A percentile compares a stretch with the other conserved stretches of the same genome.
Conservation (phyloP, 2,113 vertebrate species). For the Pollachius pollachius region DNA sequence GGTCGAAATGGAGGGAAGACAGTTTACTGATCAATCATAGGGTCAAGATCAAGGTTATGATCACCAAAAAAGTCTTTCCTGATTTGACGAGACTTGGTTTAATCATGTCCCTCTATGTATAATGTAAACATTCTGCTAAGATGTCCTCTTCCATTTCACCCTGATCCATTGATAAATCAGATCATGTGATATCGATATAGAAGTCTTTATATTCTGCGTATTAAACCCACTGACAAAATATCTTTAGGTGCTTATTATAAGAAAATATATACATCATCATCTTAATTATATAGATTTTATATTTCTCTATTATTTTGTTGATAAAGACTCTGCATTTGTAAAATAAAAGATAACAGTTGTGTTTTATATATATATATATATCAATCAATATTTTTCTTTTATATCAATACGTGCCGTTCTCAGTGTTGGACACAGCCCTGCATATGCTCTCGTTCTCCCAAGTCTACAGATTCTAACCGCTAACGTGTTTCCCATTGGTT, state of each 20-base stretch:
- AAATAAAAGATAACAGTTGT: constrained; percentile 54
- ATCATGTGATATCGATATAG: constrained; percentile 28
- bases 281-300: constrained; percentile 67
- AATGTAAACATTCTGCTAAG: constrained; percentile 47
- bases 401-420: constrained; percentile 18
- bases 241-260: constrained; percentile 68
- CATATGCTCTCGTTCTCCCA: constrained; percentile 17
- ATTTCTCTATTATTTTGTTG: constrained; percentile 51
- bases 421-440: constrained; percentile 41
- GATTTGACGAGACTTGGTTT: constrained; percentile 26
- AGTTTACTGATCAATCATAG: constrained; percentile 18
- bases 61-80: constrained; percentile 17
- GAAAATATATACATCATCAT: constrained; percentile 77
- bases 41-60: constrained; percentile 18
- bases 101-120: constrained; percentile 35
- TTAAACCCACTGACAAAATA: constrained; percentile 72
- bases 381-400: constrained; percentile 8
- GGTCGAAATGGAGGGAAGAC: constrained; percentile 39
- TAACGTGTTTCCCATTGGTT: too few relatives aligned
- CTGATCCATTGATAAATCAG: constrained; percentile 33
- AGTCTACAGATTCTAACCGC: too few relatives aligned
- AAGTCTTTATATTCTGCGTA: constrained; percentile 49
- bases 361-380: constrained; percentile 20
- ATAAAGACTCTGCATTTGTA: constrained; percentile 64
- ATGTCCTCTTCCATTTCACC: constrained; percentile 42